Evolutionary conservation across 1,140 invertebrate species (phyloP), one percentile per base, ranked within the genome.

Genomic region (Saccostrea echinata): DNA sequence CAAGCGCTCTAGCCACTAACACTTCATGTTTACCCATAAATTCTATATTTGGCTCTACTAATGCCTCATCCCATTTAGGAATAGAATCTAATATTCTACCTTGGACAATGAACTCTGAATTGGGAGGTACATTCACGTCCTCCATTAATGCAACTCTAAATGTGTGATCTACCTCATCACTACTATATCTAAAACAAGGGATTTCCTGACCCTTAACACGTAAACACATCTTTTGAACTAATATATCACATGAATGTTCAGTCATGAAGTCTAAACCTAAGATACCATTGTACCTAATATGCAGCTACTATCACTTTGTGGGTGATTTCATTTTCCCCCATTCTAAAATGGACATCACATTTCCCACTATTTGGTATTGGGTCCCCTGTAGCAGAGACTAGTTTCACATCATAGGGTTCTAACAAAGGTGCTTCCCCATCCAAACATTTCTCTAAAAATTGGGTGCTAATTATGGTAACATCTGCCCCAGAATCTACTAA

Each of bases 11-110:
- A 84, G 82, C 82, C 13, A 57, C 82, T 84, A 84, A 55, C 35
- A 84, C 82, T 84, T 43, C 35, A 43, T 43, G 35, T 43, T 43
- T 84, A 43, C 52, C 82, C 82, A 84, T 84, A 84, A 55, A 84
- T 84, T 84, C 82, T 51, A 52, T 57, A 84, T 24, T 55, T 24
- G 82, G 82, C 53, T 84, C 82, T 27, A 84, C 21, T 16, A 84
- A 55, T 9, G 52, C 82, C 43, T 3, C 24, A 18, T 84, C 82
- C 82, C 82, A 84, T n/a, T 55, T 24, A 16, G 82, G 82, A 52
- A 57, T 30, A 84, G n/a, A 84, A 55, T 55, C n/a, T n/a, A 84
- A 84, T 24, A 84, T 57, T 84, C 82, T 84, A 84, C 52, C 82
- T 55, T 30, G 82, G 51, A 51, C n/a, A n/a, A n/a, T n/a, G n/a